Percentiles rank a stretch among this genome's conserved stretches.
These are phyloP conservation scores for Diadromus collaris DNA, from an alignment of 2,888 invertebrate genomes.

Conservation along the genomic window DNA sequence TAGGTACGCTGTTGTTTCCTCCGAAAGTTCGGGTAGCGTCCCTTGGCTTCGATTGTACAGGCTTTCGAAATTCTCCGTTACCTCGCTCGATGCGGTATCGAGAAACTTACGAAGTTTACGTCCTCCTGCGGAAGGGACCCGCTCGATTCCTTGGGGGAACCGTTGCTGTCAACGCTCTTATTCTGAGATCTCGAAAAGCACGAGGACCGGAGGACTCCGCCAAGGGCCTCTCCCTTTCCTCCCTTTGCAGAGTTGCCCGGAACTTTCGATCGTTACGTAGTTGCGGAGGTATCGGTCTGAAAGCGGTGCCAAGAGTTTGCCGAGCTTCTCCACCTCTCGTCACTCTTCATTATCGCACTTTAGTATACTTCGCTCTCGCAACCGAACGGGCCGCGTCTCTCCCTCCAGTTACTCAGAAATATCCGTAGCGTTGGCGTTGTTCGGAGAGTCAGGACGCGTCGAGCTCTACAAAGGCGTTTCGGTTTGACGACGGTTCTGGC, in stretches of 20 bases:
- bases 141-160: conserved; percentile 39
- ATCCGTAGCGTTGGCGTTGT: neutral
- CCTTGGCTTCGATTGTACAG: conserved; percentile 31
- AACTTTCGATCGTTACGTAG: conserved; percentile 51
- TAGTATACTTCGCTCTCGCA: neutral
- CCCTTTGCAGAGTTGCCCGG: neutral
- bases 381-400: conserved; percentile 1
- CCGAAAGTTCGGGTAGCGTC: conserved; percentile 30
- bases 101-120: conserved; percentile 42
- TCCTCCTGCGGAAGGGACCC: conserved; percentile 27
- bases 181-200: conserved; percentile 26
- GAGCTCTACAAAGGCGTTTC: neutral
- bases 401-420: neutral
- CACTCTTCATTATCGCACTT: conserved; percentile 24
- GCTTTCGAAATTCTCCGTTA: conserved; percentile 18
- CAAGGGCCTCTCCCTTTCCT: conserved; percentile 8
- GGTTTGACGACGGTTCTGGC: neutral
- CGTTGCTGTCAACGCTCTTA: conserved; percentile 5
- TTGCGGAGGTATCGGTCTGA: conserved; percentile 23
- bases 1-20: conserved; percentile 22
- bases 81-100: neutral
- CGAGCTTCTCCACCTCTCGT: conserved; percentile 5
- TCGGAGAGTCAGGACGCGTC: neutral
- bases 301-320: conserved; percentile 34
- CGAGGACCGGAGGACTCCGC: conserved; percentile 13